Base-by-base conservation (phyloP, 2,888 invertebrate species). In the Ichneumon xanthorius region DNA sequence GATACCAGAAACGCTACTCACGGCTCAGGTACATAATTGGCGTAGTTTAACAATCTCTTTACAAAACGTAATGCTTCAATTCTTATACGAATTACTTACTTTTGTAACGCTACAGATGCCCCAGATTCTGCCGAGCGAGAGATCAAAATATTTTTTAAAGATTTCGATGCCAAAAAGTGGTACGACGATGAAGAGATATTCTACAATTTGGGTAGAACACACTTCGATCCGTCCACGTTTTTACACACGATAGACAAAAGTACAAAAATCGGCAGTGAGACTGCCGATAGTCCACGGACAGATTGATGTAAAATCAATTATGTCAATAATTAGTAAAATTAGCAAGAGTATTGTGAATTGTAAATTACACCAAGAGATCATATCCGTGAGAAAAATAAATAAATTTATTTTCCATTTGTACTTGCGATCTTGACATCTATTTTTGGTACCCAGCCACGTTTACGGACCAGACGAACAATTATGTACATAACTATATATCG, bases 1-100 rank as follows among this genome's bases (percentile, higher is more conserved):
- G 99, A 99, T 93, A 99, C 99, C 0, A 96, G 99, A 90, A 99
- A 99, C 95, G 98, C 97, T 1, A 97, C 97, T 11, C 99, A 99
- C 94, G 99, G 99, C 19, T 98, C 99, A 92, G 98, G 98, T 96
- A 95, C 82, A 16, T 16, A 48, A 48, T 14, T 5, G 4, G 45
- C 16, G 1, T 48, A 4, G 45, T 16, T 48, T 4, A 16, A 48
- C 45, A 11, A 48, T 19, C 53, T 55, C 4, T 55, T 55, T 55
- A 55, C 45, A 16, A 16, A 45, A 16, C 4, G 16, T 45, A 16
- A 45, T 4, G 45, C 2, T 45, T 45, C 3, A 45, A 45, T 14
- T 45, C 4, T 22, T 11, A n/a, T 26, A 50, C 19, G 16, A 65
- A 65, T 53, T 65, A 14, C 45, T 33, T 19, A 19, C 26, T 72